These are phyloP conservation scores for Caenorhabditis sinica DNA, from an alignment of 2,888 invertebrate species.

Conservation along the genomic window DNA sequence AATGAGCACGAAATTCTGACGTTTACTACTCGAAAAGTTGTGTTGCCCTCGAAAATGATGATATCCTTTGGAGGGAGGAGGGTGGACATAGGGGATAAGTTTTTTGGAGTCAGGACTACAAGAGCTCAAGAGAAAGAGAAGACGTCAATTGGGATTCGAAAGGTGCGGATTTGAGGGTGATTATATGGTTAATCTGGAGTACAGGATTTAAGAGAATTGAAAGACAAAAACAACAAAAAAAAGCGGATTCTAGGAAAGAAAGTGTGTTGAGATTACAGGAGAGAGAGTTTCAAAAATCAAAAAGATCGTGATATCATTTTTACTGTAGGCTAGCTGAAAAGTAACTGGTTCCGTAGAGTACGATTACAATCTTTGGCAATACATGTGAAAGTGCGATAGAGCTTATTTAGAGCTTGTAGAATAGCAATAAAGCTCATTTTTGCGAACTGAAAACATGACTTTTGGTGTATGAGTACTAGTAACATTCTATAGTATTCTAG, in stretches of 20 bases:
- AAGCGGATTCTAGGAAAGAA: slow-evolving; percentile 7
- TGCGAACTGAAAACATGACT: background rate
- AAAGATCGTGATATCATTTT: background rate
- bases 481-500: background rate
- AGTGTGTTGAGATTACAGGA: background rate
- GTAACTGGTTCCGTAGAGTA: too few species aligned
- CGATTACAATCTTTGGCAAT: too few species aligned
- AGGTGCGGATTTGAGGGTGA: slow-evolving; percentile 7
- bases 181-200: slow-evolving; percentile 18
- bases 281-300: background rate
- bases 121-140: background rate
- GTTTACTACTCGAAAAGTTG: background rate
- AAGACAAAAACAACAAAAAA: slow-evolving; percentile 23
- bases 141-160: slow-evolving; percentile 8
- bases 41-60: slow-evolving; percentile 19
- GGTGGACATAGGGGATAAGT: background rate
- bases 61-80: background rate
- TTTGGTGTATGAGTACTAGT: slow-evolving; percentile 16
- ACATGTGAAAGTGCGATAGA: too few species aligned
- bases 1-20: slow-evolving; percentile 19
- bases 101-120: slow-evolving; percentile 1
- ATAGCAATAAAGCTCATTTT: too few species aligned
- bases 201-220: background rate
- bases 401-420: too few species aligned
- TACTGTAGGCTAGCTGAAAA: too few species aligned